These are phyloP conservation scores for Micropterix aruncella DNA, from an alignment of 2,888 invertebrate genomes.

Conservation along the genomic window DNA sequence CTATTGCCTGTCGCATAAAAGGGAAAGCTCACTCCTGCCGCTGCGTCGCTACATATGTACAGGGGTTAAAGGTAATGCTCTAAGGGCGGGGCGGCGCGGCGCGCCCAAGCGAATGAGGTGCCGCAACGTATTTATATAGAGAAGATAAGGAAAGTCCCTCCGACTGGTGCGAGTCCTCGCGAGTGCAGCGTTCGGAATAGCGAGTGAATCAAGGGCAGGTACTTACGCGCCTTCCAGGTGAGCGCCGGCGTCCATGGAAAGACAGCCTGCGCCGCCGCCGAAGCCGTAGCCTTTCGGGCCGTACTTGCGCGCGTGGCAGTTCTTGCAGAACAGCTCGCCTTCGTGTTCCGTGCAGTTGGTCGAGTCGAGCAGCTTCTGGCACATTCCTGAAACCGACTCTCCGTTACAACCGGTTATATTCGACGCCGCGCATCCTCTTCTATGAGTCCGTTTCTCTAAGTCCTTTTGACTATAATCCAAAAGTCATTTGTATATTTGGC, in stretches of 20 bases:
- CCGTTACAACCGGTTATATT: background rate
- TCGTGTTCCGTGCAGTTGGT: conserved; percentile 98
- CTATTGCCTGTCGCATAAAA: conserved; percentile 8
- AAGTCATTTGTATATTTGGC: too few species aligned
- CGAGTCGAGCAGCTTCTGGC: conserved; percentile 95
- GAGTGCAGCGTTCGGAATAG: conserved; percentile 21
- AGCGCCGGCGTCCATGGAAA: conserved; percentile 91
- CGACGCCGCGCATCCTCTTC: too few species aligned
- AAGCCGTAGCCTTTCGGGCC: conserved; percentile 98
- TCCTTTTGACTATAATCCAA: too few species aligned
- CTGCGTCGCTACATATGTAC: conserved; percentile 9
- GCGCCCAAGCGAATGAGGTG: conserved; percentile 6
- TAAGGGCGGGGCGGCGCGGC: conserved; percentile 11
- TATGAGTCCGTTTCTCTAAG: too few species aligned
- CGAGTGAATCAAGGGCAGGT: conserved; percentile 17
- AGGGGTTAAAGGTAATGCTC: conserved; percentile 11
- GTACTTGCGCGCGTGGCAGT: conserved; percentile 94
- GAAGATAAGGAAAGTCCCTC: conserved; percentile 44
- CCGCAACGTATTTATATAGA: conserved; percentile 8
- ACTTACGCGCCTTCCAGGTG: conserved; percentile 73
- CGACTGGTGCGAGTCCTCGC: conserved; percentile 2
- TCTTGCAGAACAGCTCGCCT: conserved; percentile 92
- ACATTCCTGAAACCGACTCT: conserved; percentile 53
- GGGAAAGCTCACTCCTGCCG: conserved; percentile 18
- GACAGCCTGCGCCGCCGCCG: conserved; percentile 93